A percentile compares a stretch with the other conserved stretches of the same genome.
These are phyloP conservation scores for Rhinopomastus cyanomelas DNA, from an alignment of 2,113 vertebrate genomes.

Conservation along the genomic window DNA sequence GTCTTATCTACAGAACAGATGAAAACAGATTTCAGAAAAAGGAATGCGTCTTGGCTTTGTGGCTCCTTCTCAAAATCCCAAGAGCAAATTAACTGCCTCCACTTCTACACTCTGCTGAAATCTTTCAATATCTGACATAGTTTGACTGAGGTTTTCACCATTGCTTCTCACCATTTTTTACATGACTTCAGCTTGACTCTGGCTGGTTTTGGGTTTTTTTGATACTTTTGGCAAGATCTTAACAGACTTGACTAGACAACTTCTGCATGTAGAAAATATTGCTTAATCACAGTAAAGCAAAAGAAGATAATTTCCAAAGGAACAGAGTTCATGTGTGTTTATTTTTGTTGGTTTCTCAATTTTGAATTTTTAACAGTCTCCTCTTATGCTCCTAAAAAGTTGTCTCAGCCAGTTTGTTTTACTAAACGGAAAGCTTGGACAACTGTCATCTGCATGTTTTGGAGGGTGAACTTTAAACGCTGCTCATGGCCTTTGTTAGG, in stretches of 20 bases:
- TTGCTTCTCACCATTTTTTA: not conserved
- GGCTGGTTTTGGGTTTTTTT: not conserved
- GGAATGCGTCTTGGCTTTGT: not conserved
- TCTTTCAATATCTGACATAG: not conserved
- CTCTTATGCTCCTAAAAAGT: not conserved
- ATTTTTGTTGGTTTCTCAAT: not conserved
- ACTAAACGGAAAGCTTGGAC: not conserved
- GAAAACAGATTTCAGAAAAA: not conserved
- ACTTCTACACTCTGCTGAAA: not conserved
- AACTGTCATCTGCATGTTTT: not conserved
- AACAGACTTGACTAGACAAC: not conserved
- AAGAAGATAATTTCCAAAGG: not conserved
- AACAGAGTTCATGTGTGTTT: not conserved
- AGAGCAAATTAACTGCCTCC: not conserved
- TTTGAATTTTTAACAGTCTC: not conserved
- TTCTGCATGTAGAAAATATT: not conserved
- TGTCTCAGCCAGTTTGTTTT: not conserved
- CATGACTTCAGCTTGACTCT: not conserved
- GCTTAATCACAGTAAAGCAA: not conserved
- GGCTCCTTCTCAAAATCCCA: not conserved
- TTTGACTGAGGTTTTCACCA: not conserved
- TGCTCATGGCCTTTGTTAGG: not conserved
- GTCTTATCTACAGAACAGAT: not conserved
- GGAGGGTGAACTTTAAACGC: not conserved
- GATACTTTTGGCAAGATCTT: not conserved